Evolutionary conservation across 2,113 vertebrate species (phyloP).

Genomic region (Macheiramphus alcinus): DNA sequence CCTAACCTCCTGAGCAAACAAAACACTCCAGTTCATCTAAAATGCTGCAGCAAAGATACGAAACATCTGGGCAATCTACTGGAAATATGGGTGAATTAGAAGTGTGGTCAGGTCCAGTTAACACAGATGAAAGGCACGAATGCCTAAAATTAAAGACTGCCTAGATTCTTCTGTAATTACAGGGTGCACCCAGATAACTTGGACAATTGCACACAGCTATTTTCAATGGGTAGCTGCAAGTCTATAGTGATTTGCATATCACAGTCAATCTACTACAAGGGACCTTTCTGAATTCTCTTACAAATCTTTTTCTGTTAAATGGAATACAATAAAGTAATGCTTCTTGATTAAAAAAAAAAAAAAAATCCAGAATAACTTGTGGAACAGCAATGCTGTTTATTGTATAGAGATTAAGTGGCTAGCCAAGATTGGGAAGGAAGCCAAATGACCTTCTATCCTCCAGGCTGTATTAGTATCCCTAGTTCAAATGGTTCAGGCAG

Average conservation of each 20-base stretch:
- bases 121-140: neutral
- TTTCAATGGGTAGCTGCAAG: neutral
- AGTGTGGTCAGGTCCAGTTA: neutral
- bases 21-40: neutral
- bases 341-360: neutral
- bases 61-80: neutral
- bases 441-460: conserved; percentile 27
- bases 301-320: neutral
- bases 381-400: neutral
- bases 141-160: conserved; percentile 17
- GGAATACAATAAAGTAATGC: neutral
- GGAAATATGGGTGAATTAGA: neutral
- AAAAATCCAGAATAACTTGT: neutral
- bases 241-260: neutral
- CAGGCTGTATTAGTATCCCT: conserved; percentile 28
- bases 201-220: neutral
- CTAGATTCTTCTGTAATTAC: conserved; percentile 27
- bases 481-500: neutral
- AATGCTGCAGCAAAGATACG: neutral
- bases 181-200: neutral
- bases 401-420: neutral
- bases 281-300: neutral
- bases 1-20: neutral
- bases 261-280: neutral
- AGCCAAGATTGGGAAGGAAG: conserved; percentile 1